Evolutionary conservation across 2,888 invertebrate genomes (phyloP).

Genomic region (Oeneis ivallda): DNA sequence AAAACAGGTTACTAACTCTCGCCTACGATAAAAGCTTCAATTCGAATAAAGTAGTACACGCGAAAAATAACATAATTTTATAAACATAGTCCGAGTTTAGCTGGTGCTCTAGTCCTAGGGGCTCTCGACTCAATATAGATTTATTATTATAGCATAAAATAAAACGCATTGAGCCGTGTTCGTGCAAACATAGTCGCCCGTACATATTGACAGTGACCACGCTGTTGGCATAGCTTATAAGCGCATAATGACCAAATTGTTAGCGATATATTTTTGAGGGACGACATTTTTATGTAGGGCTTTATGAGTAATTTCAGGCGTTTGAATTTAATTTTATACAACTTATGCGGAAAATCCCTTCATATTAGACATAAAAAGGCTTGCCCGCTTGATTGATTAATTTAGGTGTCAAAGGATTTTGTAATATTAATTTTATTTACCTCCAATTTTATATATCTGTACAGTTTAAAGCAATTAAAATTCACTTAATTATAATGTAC

Average conservation of each 20-base stretch:
- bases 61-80: too few relatives aligned
- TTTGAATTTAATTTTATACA: neutral
- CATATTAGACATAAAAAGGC: too few relatives aligned
- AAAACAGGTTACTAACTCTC: too few relatives aligned
- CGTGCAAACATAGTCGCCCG: neutral
- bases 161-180: neutral
- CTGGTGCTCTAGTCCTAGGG: neutral
- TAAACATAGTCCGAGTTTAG: neutral
- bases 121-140: neutral
- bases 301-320: neutral
- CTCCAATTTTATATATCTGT: too few relatives aligned
- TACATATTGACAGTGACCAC: constrained; percentile 1
- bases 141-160: constrained; percentile 4
- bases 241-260: neutral
- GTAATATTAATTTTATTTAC: too few relatives aligned
- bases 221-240: neutral
- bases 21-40: too few relatives aligned
- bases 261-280: constrained; percentile 1
- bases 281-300: neutral
- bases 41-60: too few relatives aligned
- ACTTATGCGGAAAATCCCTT: neutral
- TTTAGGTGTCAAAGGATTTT: too few relatives aligned
- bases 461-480: too few relatives aligned
- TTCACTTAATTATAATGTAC: too few relatives aligned
- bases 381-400: too few relatives aligned